Evolutionary conservation across 2,888 invertebrate genomes (phyloP), one percentile per base, ranked within the genome.

Genomic region (Caprella mutica): DNA sequence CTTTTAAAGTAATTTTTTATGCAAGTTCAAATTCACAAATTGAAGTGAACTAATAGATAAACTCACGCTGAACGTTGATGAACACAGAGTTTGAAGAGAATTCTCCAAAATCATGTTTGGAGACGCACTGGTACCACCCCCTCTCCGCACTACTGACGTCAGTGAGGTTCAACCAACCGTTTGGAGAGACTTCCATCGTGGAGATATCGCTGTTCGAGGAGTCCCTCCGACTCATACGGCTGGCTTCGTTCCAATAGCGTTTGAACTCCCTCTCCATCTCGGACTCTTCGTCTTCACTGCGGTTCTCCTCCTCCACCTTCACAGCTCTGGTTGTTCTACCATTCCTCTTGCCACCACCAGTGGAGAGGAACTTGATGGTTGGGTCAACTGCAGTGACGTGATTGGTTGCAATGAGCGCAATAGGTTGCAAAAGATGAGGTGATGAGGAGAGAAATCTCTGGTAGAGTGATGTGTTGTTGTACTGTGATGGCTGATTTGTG

Each of bases 81-180:
- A 56, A 61, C 30, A 61, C 68, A 24, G 67, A 69, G 43, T 65
- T 62, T 19, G 61, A 64, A 21, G 64, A 55, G 54, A 68, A 69
- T 52, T 63, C 60, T 4, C 70, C 70, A 69, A 87, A 80, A 65
- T 84, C 79, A 78, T 91, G 89, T 21, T 70, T 67, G 57, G 89
- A 86, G 53, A 86, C 83, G 75, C 91, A 91, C 72, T 89, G 85
- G 77, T 91, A 91, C 91, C 91, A 91, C 70, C 91, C 91, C 57
- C 86, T 86, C 76, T 91, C 86, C 66, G 84, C 81, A 51, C 83
- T 77, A 53, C 80, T 77, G 70, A 90, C 84, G 68, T 83, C 79
- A 52, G 83, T 82, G 77, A 90, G 90, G 75, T 90, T 90, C 59
- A 91, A 79, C 72, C 84, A 87, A 56, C 90, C 86, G 69, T 84